Conservation (phyloP, 2,888 invertebrate species). For the Watsonalla binaria region DNA sequence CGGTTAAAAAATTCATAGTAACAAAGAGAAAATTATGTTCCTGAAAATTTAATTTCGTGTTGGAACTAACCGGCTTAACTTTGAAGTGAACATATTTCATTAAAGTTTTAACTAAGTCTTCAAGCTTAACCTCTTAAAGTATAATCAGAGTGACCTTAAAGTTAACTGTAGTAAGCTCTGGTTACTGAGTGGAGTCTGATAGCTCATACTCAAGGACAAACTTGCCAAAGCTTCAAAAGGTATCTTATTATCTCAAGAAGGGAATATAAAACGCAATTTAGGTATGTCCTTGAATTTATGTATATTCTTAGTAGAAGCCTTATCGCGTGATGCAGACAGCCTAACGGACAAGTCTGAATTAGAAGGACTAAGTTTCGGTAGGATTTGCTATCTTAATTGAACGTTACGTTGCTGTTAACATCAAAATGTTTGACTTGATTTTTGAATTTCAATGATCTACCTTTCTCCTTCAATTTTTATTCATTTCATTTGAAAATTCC, state of each 20-base stretch:
- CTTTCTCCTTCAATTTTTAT: no score
- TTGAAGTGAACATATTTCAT: constrained; percentile 46
- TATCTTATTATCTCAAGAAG: constrained; percentile 29
- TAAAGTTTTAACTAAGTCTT: constrained; percentile 34
- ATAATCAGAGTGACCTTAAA: constrained; percentile 38
- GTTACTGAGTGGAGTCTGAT: constrained; percentile 27
- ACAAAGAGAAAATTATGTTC: constrained; percentile 14
- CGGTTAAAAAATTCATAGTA: neutral
- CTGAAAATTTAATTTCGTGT: constrained; percentile 28
- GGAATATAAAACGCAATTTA: constrained; percentile 30
- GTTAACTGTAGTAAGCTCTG: constrained; percentile 24
- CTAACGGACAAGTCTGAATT: neutral
- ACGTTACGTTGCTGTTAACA: neutral
- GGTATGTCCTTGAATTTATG: constrained; percentile 18
- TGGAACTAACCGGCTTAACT: constrained; percentile 24
- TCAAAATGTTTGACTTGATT: no score
- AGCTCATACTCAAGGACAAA: constrained; percentile 33
- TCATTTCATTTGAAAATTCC: no score
- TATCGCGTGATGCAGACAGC: neutral
- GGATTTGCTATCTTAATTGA: neutral
- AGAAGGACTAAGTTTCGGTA: neutral
- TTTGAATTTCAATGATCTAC: no score
- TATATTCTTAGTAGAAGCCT: constrained; percentile 14
- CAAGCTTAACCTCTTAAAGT: constrained; percentile 34
- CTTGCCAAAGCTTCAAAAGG: constrained; percentile 31